A percentile compares a stretch with the other conserved stretches of the same genome.
These are phyloP conservation scores for Delphinapterus leucas DNA, from an alignment of 2,113 vertebrate species.

Conservation along the genomic window DNA sequence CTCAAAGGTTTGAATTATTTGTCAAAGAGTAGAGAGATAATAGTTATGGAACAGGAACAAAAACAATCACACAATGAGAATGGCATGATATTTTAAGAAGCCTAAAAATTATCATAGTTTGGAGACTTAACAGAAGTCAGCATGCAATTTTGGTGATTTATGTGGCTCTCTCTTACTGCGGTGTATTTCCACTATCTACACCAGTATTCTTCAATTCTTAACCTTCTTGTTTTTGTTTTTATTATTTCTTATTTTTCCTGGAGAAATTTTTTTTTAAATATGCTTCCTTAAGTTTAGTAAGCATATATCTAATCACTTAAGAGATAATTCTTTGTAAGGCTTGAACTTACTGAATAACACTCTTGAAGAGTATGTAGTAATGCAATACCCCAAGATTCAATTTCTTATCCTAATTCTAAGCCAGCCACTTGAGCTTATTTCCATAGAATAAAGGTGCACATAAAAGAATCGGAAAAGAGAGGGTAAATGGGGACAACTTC, in stretches of 20 bases:
- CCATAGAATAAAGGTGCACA: slow-evolving; percentile 51
- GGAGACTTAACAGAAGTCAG: slow-evolving; percentile 19
- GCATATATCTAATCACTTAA: slow-evolving; percentile 73
- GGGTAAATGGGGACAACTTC: slow-evolving; percentile 16
- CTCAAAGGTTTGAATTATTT: slow-evolving; percentile 71
- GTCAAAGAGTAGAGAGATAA: slow-evolving; percentile 64
- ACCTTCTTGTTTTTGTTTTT: slow-evolving; percentile 46
- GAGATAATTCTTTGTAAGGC: slow-evolving; percentile 67
- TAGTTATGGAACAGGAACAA: slow-evolving; percentile 55
- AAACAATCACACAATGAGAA: slow-evolving; percentile 36
- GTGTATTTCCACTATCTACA: slow-evolving; percentile 31
- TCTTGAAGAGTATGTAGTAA: slow-evolving; percentile 77
- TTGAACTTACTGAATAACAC: slow-evolving; percentile 66
- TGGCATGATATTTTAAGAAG: slow-evolving; percentile 38
- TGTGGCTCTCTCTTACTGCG: neutral
- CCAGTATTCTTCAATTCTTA: slow-evolving; percentile 17
- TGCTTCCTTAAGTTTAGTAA: slow-evolving; percentile 56
- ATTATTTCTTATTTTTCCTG: neutral
- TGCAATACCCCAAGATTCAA: slow-evolving; percentile 71
- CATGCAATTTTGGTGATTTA: slow-evolving; percentile 48
- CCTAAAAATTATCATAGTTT: slow-evolving; percentile 64
- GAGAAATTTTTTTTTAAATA: neutral
- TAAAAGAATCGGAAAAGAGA: slow-evolving; percentile 67
- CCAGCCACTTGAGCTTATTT: slow-evolving; percentile 58
- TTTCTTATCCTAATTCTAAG: slow-evolving; percentile 65